These are phyloP conservation scores for Acromyrmex heyeri DNA, from an alignment of 1,140 invertebrate species.

Conservation along the genomic window DNA sequence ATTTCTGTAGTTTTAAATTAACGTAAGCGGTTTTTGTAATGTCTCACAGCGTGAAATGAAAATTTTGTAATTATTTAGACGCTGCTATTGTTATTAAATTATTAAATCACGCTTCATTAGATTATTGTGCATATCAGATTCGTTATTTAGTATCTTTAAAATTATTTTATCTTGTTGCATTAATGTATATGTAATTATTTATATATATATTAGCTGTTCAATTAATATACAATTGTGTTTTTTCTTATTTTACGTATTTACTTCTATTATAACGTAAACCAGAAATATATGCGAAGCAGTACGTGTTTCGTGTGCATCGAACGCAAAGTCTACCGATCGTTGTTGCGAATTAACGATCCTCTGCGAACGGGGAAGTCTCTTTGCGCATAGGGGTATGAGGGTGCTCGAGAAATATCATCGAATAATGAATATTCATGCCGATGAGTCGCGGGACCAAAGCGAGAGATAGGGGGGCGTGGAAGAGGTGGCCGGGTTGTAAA, in stretches of 20 bases:
- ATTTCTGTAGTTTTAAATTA: slow-evolving; percentile 40
- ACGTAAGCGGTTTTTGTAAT: too few species aligned
- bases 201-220: not conserved
- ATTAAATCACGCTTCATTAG: not conserved
- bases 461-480: slow-evolving; percentile 78
- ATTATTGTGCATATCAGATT: too few species aligned
- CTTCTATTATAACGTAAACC: not conserved
- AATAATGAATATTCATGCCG: slow-evolving; percentile 87
- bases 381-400: slow-evolving; percentile 69
- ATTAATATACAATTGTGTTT: not conserved
- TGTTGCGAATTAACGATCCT: slow-evolving; percentile 85
- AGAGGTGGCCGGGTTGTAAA: slow-evolving; percentile 82
- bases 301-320: slow-evolving; percentile 10
- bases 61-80: not conserved
- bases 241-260: not conserved
- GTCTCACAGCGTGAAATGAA: not conserved
- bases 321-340: slow-evolving; percentile 79
- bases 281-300: not conserved
- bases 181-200: not conserved
- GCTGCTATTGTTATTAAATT: not conserved
- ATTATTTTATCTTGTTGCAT: not conserved
- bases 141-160: not conserved
- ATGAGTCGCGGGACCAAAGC: slow-evolving; percentile 84
- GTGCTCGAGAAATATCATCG: slow-evolving; percentile 86
- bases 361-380: slow-evolving; percentile 66